phyloP scores from a whole-genome alignment of 2,888 invertebrate genomes.

The Cremastinae sp. region DNA sequence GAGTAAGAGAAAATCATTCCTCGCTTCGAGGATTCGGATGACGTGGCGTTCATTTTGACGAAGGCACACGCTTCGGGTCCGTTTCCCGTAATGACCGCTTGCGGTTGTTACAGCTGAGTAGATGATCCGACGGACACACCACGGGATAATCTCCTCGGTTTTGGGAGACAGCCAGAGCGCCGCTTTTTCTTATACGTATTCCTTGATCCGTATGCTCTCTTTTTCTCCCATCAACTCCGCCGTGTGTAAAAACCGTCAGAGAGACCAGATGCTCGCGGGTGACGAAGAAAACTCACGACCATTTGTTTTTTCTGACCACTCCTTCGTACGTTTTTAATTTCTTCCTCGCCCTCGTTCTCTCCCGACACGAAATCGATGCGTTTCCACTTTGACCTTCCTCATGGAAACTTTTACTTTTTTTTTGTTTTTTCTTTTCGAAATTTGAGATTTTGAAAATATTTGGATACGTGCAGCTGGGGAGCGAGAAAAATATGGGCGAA shows the following conservation, averaged over 20 bases:
- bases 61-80: constrained; percentile 11
- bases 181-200: constrained; percentile 28
- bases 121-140: constrained; percentile 34
- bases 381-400: constrained; percentile 44
- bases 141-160: constrained; percentile 6
- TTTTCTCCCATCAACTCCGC: constrained; percentile 32
- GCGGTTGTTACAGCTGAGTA: constrained; percentile 8
- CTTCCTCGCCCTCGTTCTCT: constrained; percentile 2
- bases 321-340: no score
- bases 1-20: constrained; percentile 34
- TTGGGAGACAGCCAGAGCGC: constrained; percentile 46
- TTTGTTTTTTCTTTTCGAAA: constrained; percentile 15
- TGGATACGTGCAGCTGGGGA: neutral
- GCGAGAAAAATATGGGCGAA: no score
- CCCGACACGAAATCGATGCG: constrained; percentile 47
- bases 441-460: neutral
- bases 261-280: neutral
- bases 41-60: constrained; percentile 47
- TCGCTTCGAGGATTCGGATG: constrained; percentile 34
- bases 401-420: constrained; percentile 30
- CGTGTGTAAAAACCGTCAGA: constrained; percentile 27
- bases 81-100: constrained; percentile 46
- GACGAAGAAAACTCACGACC: no score
- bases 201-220: neutral
- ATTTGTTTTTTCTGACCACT: no score